Evolutionary conservation across 1,140 invertebrate species (phyloP).

Genomic region (Drosophila bipectinata): DNA sequence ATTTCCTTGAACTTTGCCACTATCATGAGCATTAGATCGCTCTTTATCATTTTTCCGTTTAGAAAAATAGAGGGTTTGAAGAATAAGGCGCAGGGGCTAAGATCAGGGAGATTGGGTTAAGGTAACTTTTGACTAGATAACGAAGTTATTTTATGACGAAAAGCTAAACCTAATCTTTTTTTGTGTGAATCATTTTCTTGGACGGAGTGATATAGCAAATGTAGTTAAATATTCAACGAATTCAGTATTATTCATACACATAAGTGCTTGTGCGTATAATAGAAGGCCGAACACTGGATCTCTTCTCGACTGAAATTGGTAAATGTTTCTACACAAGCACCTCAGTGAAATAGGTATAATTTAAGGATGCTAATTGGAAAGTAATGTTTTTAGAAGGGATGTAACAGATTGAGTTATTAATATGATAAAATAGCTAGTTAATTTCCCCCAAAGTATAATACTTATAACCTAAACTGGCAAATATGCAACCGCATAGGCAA

Average conservation of each 20-base stretch:
- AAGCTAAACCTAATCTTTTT: slow-evolving; percentile 18
- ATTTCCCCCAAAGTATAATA: too few species aligned
- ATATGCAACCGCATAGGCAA: not conserved
- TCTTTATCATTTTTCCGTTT: slow-evolving; percentile 1
- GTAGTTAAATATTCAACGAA: not conserved
- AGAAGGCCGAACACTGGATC: too few species aligned
- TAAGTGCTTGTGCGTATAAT: too few species aligned
- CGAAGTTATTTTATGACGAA: not conserved
- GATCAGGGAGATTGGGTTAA: not conserved
- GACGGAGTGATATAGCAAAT: slow-evolving; percentile 2
- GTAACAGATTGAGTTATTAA: too few species aligned
- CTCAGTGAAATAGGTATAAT: too few species aligned
- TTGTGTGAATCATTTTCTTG: slow-evolving; percentile 28
- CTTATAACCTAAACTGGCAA: not conserved
- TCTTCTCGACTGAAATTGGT: too few species aligned
- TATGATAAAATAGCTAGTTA: too few species aligned
- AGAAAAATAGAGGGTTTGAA: not conserved
- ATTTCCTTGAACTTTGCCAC: slow-evolving; percentile 17
- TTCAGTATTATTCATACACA: too few species aligned
- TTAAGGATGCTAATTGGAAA: too few species aligned
- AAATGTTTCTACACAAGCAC: too few species aligned
- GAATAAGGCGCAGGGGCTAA: not conserved
- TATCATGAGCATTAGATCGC: slow-evolving; percentile 12
- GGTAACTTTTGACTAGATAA: not conserved
- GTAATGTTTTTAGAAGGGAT: too few species aligned